phyloP scores from a whole-genome alignment of 2,888 invertebrate species.

The Cantharis rustica region DNA sequence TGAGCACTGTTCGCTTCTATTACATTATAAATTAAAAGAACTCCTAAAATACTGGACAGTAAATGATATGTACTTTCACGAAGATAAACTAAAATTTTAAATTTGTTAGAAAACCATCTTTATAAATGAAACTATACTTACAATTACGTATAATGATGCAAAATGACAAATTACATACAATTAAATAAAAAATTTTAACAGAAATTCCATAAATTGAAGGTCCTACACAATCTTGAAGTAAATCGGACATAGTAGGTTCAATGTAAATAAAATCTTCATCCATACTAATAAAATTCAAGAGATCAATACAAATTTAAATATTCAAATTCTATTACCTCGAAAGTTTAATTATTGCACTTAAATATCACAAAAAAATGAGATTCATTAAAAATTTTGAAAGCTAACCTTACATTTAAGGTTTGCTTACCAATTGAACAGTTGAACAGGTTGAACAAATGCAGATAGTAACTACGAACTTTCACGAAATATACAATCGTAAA shows the following conservation, averaged over 20 bases:
- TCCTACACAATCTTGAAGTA: constrained; percentile 31
- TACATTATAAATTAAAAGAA: background rate
- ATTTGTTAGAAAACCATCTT: background rate
- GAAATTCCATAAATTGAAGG: constrained; percentile 30
- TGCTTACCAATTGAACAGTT: background rate
- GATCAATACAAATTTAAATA: background rate
- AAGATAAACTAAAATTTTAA: background rate
- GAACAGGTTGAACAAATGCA: background rate
- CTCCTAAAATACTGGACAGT: background rate
- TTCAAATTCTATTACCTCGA: background rate
- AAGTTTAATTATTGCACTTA: background rate
- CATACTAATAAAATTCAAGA: background rate
- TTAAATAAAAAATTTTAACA: constrained; percentile 26
- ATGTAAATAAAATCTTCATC: constrained; percentile 8
- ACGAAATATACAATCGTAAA: background rate
- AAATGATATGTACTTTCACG: background rate
- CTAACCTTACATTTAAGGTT: background rate
- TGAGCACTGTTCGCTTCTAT: constrained; percentile 10
- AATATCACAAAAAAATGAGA: background rate
- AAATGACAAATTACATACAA: constrained; percentile 31
- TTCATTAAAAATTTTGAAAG: background rate
- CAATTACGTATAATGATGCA: constrained; percentile 28
- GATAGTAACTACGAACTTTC: background rate
- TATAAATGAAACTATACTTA: constrained; percentile 11
- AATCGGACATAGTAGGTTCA: constrained; percentile 8